Evolutionary conservation across 2,888 invertebrate genomes (phyloP).

Genomic region (Euzophera pinguis): DNA sequence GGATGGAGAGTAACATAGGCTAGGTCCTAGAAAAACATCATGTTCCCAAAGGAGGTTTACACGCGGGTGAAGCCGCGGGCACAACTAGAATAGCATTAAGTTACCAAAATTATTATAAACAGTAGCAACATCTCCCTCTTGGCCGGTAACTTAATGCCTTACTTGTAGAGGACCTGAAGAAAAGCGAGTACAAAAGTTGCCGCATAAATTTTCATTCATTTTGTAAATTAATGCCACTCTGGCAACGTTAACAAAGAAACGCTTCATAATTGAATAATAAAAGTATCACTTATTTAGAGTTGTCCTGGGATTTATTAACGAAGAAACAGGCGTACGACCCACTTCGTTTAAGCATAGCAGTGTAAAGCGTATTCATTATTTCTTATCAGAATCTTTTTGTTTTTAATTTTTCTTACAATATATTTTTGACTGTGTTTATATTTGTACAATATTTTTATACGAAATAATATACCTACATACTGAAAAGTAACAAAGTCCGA

Average conservation of each 20-base stretch:
- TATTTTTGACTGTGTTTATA: too few species aligned
- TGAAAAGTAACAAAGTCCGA: too few species aligned
- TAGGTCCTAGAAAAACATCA: too few species aligned
- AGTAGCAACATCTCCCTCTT: background rate
- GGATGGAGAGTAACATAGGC: too few species aligned
- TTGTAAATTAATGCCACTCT: slow-evolving; percentile 1
- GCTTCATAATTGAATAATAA: slow-evolving; percentile 3
- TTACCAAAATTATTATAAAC: background rate
- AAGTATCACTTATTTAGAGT: background rate
- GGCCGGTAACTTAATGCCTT: background rate
- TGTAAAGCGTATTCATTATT: too few species aligned
- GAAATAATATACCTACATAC: too few species aligned
- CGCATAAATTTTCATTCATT: slow-evolving; percentile 3
- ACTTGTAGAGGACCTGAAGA: slow-evolving; percentile 3
- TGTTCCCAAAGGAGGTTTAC: too few species aligned
- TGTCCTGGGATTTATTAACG: background rate
- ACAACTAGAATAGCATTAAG: background rate
- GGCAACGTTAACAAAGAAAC: background rate
- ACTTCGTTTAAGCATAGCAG: too few species aligned
- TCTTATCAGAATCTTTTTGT: too few species aligned
- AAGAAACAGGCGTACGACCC: background rate
- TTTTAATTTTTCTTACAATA: too few species aligned
- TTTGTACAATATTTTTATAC: too few species aligned
- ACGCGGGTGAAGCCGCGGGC: too few species aligned
- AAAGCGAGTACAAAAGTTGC: slow-evolving; percentile 5